Conservation (phyloP, 2,888 invertebrate species). For the Drosophila affinis region DNA sequence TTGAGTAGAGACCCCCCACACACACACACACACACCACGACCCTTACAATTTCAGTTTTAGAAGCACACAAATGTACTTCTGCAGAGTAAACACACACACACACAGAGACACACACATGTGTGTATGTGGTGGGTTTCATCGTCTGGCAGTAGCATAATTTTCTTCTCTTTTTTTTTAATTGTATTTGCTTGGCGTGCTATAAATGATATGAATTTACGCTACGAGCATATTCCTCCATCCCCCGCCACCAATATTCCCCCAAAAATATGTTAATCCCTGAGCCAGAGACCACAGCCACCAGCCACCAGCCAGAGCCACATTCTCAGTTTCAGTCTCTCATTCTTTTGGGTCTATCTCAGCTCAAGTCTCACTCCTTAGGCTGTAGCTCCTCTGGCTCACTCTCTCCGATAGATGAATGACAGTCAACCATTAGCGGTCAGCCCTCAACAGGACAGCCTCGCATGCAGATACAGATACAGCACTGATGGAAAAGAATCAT, state of each 20-base stretch:
- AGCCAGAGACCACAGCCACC: not conserved
- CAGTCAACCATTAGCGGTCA: too few species aligned
- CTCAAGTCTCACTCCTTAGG: too few species aligned
- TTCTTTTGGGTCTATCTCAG: not conserved
- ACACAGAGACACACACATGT: conserved; percentile 16
- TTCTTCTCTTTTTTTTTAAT: conserved; percentile 42
- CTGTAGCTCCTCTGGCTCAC: too few species aligned
- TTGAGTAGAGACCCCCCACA: conserved; percentile 54
- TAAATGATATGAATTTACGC: conserved; percentile 41
- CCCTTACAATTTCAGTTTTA: conserved; percentile 54
- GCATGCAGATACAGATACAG: too few species aligned
- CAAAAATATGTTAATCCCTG: not conserved
- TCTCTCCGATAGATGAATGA: too few species aligned
- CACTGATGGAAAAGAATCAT: too few species aligned
- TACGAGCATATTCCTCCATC: conserved; percentile 5
- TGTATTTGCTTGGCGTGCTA: conserved; percentile 66
- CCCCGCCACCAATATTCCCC: conserved; percentile 6
- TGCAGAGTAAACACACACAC: not conserved
- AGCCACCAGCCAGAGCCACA: not conserved
- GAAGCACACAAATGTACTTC: conserved; percentile 8
- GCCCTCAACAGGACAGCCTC: too few species aligned
- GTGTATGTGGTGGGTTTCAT: conserved; percentile 15
- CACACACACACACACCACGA: conserved; percentile 6
- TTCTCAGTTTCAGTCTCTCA: conserved; percentile 13
- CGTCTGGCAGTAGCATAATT: conserved; percentile 62